These are phyloP conservation scores for Elysia chlorotica DNA, from an alignment of 1,140 invertebrate species.

Conservation along the genomic window DNA sequence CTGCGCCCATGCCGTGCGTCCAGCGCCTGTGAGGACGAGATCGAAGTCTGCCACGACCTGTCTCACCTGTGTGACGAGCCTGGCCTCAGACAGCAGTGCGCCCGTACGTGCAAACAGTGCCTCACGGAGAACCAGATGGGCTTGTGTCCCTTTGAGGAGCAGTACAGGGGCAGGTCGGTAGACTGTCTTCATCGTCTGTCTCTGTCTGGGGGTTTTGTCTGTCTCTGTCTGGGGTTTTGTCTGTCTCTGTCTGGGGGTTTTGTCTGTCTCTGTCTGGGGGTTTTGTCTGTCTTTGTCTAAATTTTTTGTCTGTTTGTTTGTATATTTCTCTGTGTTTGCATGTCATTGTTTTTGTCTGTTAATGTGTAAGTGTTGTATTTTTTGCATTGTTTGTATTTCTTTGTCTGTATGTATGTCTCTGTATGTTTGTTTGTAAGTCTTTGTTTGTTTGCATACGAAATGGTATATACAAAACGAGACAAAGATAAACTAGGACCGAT, in stretches of 20 bases:
- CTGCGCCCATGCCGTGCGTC: too few species aligned
- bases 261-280: not conserved
- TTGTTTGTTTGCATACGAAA: too few species aligned
- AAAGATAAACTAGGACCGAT: too few species aligned
- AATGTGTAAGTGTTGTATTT: too few species aligned
- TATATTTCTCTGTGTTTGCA: too few species aligned
- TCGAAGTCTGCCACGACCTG: conserved; percentile 25
- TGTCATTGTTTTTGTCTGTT: too few species aligned
- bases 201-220: not conserved
- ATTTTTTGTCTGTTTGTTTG: too few species aligned
- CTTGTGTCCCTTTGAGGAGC: conserved; percentile 35
- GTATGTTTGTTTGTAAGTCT: too few species aligned
- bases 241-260: not conserved
- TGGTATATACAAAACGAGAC: too few species aligned
- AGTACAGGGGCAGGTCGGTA: conserved; percentile 26
- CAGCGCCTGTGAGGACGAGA: conserved; percentile 39
- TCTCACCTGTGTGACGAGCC: conserved; percentile 11
- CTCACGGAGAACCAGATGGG: conserved; percentile 27
- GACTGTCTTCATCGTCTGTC: not conserved
- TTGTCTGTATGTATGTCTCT: too few species aligned
- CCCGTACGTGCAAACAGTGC: conserved; percentile 35
- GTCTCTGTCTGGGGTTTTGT: not conserved
- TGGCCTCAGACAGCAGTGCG: conserved; percentile 31
- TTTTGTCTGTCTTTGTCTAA: too few species aligned
- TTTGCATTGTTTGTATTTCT: too few species aligned